Conservation (phyloP, 1,140 invertebrate genomes). For the Cotesia vestalis region DNA sequence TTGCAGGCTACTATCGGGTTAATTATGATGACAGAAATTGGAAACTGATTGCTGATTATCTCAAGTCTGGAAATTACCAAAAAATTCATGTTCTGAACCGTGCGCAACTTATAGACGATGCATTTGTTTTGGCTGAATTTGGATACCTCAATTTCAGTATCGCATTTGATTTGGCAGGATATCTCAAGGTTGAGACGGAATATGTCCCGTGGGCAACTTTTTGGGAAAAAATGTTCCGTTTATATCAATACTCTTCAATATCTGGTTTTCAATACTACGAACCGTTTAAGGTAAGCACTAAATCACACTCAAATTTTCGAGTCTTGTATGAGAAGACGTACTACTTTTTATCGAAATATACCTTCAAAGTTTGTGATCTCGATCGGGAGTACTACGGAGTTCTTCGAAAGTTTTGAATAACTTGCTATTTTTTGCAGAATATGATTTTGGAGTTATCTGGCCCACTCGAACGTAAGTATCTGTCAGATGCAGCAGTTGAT, state of each 20-base stretch:
- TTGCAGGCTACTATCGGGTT: slow-evolving; percentile 70
- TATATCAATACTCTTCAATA: slow-evolving; percentile 63
- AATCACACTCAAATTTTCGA: neutral
- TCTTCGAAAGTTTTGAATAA: too few species aligned
- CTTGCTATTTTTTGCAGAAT: too few species aligned
- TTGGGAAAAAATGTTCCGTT: slow-evolving; percentile 71
- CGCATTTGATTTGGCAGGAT: slow-evolving; percentile 69
- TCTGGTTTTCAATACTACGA: slow-evolving; percentile 41
- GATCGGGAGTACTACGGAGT: too few species aligned
- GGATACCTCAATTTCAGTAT: slow-evolving; percentile 65
- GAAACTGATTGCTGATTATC: slow-evolving; percentile 62
- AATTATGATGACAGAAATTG: slow-evolving; percentile 71
- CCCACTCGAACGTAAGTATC: too few species aligned
- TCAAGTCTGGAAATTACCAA: slow-evolving; percentile 60
- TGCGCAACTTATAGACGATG: slow-evolving; percentile 81
- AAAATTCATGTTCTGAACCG: slow-evolving; percentile 75
- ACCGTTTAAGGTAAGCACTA: slow-evolving; percentile 39
- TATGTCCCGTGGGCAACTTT: slow-evolving; percentile 71
- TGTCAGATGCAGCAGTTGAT: neutral
- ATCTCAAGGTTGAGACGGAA: slow-evolving; percentile 70
- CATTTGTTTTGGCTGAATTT: slow-evolving; percentile 73
- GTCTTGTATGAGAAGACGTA: too few species aligned
- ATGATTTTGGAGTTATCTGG: too few species aligned
- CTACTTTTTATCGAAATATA: too few species aligned
- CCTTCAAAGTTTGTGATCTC: too few species aligned